Evolutionary conservation across 2,888 invertebrate species (phyloP).

Genomic region (Melanostoma scalare): DNA sequence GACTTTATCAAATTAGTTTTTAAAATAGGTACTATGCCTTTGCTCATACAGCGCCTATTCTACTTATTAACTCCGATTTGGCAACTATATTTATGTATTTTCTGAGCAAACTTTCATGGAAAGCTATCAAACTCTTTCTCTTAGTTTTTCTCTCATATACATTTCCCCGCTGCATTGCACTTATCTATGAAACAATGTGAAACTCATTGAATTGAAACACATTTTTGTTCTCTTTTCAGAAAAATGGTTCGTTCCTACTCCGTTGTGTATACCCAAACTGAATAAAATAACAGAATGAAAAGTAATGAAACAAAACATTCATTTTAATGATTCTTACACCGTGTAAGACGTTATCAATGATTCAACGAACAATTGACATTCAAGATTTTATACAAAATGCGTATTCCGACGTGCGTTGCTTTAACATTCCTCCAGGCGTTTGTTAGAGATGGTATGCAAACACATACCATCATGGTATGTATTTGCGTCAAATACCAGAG

Average conservation of each 20-base stretch:
- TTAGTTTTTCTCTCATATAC: not conserved
- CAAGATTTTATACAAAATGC: too few species aligned
- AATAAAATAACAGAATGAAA: conserved; percentile 19
- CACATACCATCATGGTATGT: not conserved
- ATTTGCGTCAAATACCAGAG: conserved; percentile 17
- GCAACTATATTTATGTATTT: too few species aligned
- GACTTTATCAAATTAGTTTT: too few species aligned
- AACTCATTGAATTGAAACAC: conserved; percentile 33
- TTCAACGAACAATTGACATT: not conserved
- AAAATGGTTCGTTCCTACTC: conserved; percentile 4
- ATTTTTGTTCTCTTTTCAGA: conserved; percentile 1
- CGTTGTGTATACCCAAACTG: not conserved
- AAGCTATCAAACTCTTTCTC: not conserved
- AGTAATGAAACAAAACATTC: conserved; percentile 44
- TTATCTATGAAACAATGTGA: conserved; percentile 11
- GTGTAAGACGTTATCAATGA: conserved; percentile 29
- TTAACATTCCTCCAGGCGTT: too few species aligned
- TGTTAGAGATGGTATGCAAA: too few species aligned
- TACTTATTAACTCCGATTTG: too few species aligned
- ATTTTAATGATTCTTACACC: conserved; percentile 32
- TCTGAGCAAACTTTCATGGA: too few species aligned
- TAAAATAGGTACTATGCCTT: too few species aligned
- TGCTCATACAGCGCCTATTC: too few species aligned
- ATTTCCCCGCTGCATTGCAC: conserved; percentile 16
- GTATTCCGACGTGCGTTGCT: too few species aligned